Base-by-base conservation (phyloP, 2,113 vertebrate genomes). In the Siniperca knerii region DNA sequence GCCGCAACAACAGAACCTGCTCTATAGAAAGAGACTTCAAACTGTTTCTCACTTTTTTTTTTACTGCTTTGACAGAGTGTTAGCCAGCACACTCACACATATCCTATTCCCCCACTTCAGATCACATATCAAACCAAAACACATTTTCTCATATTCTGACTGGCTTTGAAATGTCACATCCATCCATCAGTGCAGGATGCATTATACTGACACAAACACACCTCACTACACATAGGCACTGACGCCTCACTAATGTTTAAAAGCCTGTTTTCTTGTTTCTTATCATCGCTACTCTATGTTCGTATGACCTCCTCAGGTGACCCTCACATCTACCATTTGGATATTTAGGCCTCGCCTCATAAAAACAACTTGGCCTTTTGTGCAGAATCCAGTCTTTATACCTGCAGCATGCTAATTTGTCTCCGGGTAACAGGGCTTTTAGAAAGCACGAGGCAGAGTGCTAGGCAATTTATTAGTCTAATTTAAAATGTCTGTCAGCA, bases 351-450 rank as follows among this genome's bases (percentile, higher is more conserved):
- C 93, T 94, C 92, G 91, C 94, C 95, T 95, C 94, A 93, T 94
- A 93, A 94, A 92, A 96, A 96, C 96, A 97, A 54, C 96, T 94
- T 96, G 95, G 95, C 93, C 95, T 94, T 82, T 95, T 93, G 94
- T 96, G 94, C 96, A 94, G 95, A 94, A 96, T 95, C 82, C 77
- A 94, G 94, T 95, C 96, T 97, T 96, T 95, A 95, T 95, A 96
- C 94, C 94, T 96, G 96, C 89, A 79, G 95, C 92, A 93, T 96
- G 96, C 95, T 96, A 92, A 94, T 93, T 86, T 87, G 82, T 89
- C 90, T 90, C 79, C 16, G 73, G 84, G 89, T 91, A 92, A 91
- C 85, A 74, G 86, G 75, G 82, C 84, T 91, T 91, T 94, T 91
- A 89, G 86, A 76, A 88, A 78, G 90, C 88, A 79, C 20, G 57